Conservation (phyloP, 92 coral and sea anemone species). For the Montipora capitata region DNA sequence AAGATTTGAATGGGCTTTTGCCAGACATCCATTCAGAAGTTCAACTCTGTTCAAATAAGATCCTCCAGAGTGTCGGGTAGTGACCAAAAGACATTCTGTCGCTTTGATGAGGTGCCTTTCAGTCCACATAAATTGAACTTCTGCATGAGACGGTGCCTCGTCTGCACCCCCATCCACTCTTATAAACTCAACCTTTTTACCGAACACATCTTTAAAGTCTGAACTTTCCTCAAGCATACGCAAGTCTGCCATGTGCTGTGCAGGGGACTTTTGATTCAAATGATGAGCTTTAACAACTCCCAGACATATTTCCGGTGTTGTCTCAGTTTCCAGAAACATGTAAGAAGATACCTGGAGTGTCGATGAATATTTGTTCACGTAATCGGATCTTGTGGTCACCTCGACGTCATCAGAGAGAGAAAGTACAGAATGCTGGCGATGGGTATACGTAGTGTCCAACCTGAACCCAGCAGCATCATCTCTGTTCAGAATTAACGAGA, state of each 20-base stretch:
- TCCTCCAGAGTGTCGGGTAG: conserved; percentile 53
- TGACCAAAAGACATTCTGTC: conserved; percentile 37
- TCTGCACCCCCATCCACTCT: conserved; percentile 58
- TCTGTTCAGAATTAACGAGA: conserved; percentile 45
- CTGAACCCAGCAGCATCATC: conserved; percentile 76
- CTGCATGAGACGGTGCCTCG: conserved; percentile 59
- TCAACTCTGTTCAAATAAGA: conserved; percentile 53
- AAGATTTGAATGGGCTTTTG: conserved; percentile 47
- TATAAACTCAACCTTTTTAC: conserved; percentile 44
- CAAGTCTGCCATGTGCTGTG: conserved; percentile 41
- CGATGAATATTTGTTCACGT: conserved; percentile 57
- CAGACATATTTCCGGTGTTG: conserved; percentile 68
- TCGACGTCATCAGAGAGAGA: conserved; percentile 8
- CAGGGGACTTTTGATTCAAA: conserved; percentile 27
- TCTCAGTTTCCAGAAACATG: conserved; percentile 61
- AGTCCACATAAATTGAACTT: conserved; percentile 69
- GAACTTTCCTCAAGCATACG: conserved; percentile 18
- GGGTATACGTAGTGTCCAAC: conserved; percentile 65
- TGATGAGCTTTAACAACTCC: conserved; percentile 70
- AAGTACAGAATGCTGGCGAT: conserved; percentile 53
- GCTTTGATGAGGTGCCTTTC: conserved; percentile 49
- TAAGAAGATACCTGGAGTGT: conserved; percentile 62
- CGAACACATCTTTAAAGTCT: no score
- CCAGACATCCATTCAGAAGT: conserved; percentile 55
- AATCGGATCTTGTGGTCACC: conserved; percentile 68